Evolutionary conservation across 2,797 vertebrate species (phyloP).

Genomic region (Diglossa cyanea): DNA sequence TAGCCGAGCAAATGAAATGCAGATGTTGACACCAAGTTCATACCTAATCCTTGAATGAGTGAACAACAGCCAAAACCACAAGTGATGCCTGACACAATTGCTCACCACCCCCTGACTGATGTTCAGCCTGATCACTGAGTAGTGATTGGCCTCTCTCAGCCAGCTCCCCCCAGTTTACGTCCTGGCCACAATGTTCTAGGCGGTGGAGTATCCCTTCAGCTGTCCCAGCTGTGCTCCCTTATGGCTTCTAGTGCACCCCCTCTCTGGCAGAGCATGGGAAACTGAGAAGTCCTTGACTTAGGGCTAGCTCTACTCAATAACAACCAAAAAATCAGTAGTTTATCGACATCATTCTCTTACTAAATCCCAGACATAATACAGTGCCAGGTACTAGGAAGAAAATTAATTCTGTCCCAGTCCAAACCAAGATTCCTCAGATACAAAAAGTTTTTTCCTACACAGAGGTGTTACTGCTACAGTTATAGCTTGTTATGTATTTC

Average conservation of each 20-base stretch:
- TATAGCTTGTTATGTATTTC: not conserved
- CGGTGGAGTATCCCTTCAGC: not conserved
- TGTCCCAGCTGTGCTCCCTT: not conserved
- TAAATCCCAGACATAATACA: not conserved
- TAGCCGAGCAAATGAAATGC: not conserved
- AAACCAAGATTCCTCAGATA: not conserved
- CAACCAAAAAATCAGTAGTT: not conserved
- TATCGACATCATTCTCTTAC: not conserved
- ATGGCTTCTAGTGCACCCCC: not conserved
- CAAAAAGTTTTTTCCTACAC: not conserved
- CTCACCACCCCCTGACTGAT: not conserved
- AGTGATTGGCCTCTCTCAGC: not conserved
- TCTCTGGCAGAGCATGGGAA: not conserved
- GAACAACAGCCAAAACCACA: not conserved
- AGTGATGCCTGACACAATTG: not conserved
- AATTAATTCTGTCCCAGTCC: not conserved
- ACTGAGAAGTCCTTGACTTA: not conserved
- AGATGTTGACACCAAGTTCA: not conserved
- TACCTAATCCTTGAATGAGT: not conserved
- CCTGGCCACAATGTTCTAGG: not conserved
- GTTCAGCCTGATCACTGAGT: not conserved
- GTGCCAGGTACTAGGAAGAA: not conserved
- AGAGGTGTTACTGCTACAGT: not conserved
- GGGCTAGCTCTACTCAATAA: not conserved
- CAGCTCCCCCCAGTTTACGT: not conserved